Conservation (phyloP, 2,797 vertebrate species). For the Taenioides sp. region DNA sequence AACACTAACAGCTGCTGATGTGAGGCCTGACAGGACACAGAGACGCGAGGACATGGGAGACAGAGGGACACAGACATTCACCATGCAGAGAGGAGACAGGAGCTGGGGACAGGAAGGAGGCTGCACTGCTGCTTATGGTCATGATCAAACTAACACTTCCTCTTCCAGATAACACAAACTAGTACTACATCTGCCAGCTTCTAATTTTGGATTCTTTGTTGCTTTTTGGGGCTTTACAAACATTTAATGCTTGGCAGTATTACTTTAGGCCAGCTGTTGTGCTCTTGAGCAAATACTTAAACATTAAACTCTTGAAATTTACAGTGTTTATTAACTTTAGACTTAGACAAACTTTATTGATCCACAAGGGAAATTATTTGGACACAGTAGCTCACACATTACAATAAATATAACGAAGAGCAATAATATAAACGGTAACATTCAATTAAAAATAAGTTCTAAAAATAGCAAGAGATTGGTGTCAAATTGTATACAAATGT, state of each 20-base stretch:
- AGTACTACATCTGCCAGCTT: background rate
- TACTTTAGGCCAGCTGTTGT: background rate
- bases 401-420: no score
- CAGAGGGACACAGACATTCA: constrained; percentile 48
- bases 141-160: constrained; percentile 12
- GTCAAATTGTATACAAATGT: no score
- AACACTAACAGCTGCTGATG: constrained; percentile 63
- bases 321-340: no score
- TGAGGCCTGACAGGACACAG: constrained; percentile 59
- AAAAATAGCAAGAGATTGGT: no score
- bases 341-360: no score
- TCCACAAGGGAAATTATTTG: no score
- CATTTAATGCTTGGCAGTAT: background rate
- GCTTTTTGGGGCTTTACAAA: background rate
- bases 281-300: background rate
- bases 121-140: constrained; percentile 32
- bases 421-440: no score
- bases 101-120: constrained; percentile 26
- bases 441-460: no score
- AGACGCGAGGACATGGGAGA: constrained; percentile 45
- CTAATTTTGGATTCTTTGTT: background rate
- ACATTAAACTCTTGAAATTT: no score
- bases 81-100: constrained; percentile 36
- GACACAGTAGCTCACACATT: no score
- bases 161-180: constrained; percentile 3